Evolutionary conservation across 2,888 invertebrate species (phyloP), one percentile per base, ranked within the genome.

Genomic region (Isotomurus palustris): DNA sequence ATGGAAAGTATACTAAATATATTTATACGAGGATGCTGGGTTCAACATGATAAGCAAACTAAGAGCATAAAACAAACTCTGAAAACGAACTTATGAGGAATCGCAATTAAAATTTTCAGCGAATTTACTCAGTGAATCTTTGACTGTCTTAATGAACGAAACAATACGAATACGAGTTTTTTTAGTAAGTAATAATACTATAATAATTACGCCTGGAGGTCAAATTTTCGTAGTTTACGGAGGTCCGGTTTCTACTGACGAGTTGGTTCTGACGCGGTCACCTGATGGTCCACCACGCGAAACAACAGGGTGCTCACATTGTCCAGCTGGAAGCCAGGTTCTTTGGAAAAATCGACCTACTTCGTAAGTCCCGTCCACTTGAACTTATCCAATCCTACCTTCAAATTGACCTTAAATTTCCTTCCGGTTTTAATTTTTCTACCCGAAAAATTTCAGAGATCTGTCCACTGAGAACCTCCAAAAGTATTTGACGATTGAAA

Each of bases 301-400:
- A 55, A 32, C 51, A 57, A 27, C 61, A 61, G 43, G 61, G 58
- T 3, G 61, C 61, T 1, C 50, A 52, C 43, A 35, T 61, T 1
- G 55, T 61, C 51, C 58, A 51, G 1, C 40, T 61, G 6, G 61
- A 61, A 32, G 49, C 58, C 14, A 29, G 61, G 2, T 61, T 40
- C 48, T 61, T 56, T 25, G 61, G 61, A 21, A 57, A 54, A 58
- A 55, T 22, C 38, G 48, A 14, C 61, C 61, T 17, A 58, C 61
- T 8, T 6, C 36, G 61, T 61, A 58, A 55, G n/a, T n/a, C n/a
- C n/a, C n/a, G n/a, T 43, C n/a, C 24, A 17, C 43, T 17, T 6
- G 25, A 40, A 38, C 22, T 12, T 49, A 22, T 35, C 17, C n/a
- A n/a, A n/a, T n/a, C n/a, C n/a, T n/a, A 6, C 17, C n/a, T n/a